These are phyloP conservation scores for Ambastaia sidthimunki DNA, from an alignment of 2,797 vertebrate species.

Conservation along the genomic window DNA sequence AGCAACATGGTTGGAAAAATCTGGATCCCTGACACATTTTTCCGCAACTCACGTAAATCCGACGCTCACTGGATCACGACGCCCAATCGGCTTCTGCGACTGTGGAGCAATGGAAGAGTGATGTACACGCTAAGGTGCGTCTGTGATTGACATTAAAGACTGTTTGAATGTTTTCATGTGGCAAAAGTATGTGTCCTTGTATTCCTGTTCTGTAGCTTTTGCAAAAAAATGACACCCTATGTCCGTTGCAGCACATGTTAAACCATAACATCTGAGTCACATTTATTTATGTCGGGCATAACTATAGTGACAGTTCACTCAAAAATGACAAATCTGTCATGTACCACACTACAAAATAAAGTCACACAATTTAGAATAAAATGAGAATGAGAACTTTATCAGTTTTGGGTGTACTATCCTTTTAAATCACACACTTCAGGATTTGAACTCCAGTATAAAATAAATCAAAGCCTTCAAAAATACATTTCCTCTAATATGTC, in stretches of 20 bases:
- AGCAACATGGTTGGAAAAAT: constrained; percentile 99
- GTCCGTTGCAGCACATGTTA: constrained; percentile 57
- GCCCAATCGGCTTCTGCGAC: constrained; percentile 90
- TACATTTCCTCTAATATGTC: constrained; percentile 3
- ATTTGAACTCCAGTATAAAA: constrained; percentile 2
- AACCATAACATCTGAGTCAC: constrained; percentile 45
- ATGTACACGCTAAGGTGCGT: constrained; percentile 91
- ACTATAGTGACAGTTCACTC: neutral
- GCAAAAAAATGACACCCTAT: constrained; percentile 49
- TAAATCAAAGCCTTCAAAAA: constrained; percentile 15
- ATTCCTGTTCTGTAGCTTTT: constrained; percentile 56
- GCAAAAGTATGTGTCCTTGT: constrained; percentile 65
- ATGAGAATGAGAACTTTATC: no score
- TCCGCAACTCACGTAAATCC: constrained; percentile 94
- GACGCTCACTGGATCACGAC: constrained; percentile 98
- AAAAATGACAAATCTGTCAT: no score
- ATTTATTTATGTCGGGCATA: constrained; percentile 40
- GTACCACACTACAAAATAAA: no score
- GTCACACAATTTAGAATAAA: no score
- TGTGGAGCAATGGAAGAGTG: constrained; percentile 93
- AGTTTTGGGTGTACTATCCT: neutral
- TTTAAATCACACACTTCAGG: constrained; percentile 22
- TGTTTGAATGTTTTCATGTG: constrained; percentile 62
- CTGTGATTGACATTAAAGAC: neutral
- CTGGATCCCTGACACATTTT: constrained; percentile 98